Percentiles rank a stretch among this genome's conserved stretches.
phyloP scores from a whole-genome alignment of 2,797 vertebrate genomes.

The Acridotheres tristis region DNA sequence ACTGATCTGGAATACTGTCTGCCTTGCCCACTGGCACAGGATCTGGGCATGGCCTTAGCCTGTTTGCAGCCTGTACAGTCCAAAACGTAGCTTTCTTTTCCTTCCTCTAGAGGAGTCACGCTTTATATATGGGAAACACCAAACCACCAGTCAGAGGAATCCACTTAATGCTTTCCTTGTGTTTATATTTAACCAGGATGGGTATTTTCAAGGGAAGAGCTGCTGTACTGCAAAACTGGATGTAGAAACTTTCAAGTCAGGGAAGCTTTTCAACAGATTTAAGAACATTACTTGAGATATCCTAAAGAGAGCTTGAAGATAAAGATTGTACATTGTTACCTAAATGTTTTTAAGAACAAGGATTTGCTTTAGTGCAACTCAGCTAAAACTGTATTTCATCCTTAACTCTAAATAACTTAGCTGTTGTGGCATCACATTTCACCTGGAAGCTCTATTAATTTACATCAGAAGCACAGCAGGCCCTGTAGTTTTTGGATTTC shows the following conservation, averaged over 20 bases:
- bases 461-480: neutral
- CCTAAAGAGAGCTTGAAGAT: neutral
- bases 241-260: neutral
- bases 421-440: neutral
- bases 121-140: neutral
- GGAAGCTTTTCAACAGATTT: neutral
- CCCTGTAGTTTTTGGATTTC: neutral
- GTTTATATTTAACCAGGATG: neutral
- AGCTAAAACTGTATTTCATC: neutral
- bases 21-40: neutral
- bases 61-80: neutral
- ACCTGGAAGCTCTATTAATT: neutral
- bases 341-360: neutral
- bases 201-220: neutral
- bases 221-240: neutral
- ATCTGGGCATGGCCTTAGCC: neutral
- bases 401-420: neutral
- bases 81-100: neutral
- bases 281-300: neutral
- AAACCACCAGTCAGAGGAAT: neutral
- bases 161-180: neutral
- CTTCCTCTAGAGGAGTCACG: neutral
- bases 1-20: neutral
- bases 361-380: neutral
- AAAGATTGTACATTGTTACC: neutral